A percentile compares a stretch with the other conserved stretches of the same genome.
Evolutionary conservation across 2,797 vertebrate species (phyloP).

Genomic region (Coilia nasus): DNA sequence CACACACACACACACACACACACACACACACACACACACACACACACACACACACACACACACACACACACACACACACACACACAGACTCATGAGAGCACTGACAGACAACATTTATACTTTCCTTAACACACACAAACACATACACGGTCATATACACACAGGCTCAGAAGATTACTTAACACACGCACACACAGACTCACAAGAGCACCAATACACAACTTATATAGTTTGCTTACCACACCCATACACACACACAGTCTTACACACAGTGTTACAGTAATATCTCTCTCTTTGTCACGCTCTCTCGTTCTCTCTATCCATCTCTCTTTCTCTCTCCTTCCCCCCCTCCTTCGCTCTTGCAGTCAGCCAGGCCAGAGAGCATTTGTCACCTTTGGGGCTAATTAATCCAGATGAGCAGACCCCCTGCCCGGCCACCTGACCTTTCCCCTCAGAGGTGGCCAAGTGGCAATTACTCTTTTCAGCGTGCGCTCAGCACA

Average conservation of each 20-base stretch:
- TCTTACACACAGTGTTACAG: too few relatives aligned
- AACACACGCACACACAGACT: too few relatives aligned
- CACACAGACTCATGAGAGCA: too few relatives aligned
- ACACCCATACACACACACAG: background rate
- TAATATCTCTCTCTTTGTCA: background rate
- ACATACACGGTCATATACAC: too few relatives aligned
- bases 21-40: background rate
- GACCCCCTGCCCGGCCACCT: constrained; percentile 54
- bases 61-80: too few relatives aligned
- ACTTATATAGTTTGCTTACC: background rate
- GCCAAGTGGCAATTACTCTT: constrained; percentile 66
- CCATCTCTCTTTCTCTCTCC: background rate
- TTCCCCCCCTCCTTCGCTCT: background rate
- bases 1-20: background rate
- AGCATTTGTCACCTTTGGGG: constrained; percentile 48
- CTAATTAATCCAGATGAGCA: constrained; percentile 62
- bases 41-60: too few relatives aligned
- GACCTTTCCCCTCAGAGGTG: constrained; percentile 64
- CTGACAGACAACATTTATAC: too few relatives aligned
- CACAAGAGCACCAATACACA: too few relatives aligned
- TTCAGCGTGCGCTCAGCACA: constrained; percentile 52
- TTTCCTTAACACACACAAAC: too few relatives aligned
- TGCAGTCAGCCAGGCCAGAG: constrained; percentile 37
- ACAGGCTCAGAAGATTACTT: too few relatives aligned
- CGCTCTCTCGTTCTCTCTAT: background rate